Conservation (phyloP, 2,797 vertebrate genomes). For the Novumbra hubbsi region DNA sequence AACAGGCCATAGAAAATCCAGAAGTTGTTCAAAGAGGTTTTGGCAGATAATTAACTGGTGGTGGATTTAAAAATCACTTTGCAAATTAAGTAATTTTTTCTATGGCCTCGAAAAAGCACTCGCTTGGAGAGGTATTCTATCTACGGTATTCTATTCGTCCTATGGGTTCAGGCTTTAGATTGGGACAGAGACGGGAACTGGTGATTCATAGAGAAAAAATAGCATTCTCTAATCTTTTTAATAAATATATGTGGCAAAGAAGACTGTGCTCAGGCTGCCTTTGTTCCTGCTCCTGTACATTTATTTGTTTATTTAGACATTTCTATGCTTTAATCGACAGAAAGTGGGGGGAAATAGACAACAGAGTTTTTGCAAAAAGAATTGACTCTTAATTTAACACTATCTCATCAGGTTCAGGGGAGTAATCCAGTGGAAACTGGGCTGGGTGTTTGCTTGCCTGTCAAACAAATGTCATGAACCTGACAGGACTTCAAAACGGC, state of each 20-base stretch:
- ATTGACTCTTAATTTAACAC: background rate
- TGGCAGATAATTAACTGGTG: background rate
- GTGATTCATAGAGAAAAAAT: slow-evolving; percentile 12
- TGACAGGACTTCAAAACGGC: background rate
- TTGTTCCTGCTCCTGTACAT: background rate
- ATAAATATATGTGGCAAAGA: background rate
- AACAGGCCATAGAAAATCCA: background rate
- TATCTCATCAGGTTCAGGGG: background rate
- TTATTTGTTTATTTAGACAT: no score
- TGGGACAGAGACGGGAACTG: background rate
- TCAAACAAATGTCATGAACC: background rate
- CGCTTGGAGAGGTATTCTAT: background rate
- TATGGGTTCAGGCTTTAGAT: background rate
- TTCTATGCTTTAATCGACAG: background rate
- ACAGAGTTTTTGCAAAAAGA: background rate
- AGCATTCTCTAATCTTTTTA: slow-evolving; percentile 8
- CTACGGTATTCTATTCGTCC: background rate
- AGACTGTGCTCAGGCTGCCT: background rate
- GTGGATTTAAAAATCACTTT: slow-evolving; percentile 14
- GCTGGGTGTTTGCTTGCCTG: background rate
- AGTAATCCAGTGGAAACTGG: no score
- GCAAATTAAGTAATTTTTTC: slow-evolving; percentile 1
- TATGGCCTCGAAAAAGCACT: no score
- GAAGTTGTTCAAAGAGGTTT: background rate
- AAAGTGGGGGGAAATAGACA: background rate